A percentile compares a stretch with the other conserved stretches of the same genome.
Conservation (phyloP, 2,888 invertebrate species). For the Eupithecia subfuscata region DNA sequence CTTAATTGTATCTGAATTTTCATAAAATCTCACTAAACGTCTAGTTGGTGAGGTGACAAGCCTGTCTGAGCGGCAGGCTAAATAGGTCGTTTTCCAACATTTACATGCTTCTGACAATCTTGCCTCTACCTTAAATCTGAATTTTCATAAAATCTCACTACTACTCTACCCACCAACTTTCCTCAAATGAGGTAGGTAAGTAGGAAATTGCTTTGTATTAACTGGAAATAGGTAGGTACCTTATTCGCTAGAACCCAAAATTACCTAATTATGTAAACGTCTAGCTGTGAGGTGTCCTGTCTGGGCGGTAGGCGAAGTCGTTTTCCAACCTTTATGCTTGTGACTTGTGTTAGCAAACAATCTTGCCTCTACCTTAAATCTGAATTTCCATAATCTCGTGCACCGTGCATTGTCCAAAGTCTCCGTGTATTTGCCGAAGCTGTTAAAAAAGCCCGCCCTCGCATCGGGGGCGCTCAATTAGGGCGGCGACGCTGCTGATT, state of each 20-base stretch:
- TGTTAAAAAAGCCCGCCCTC: constrained; percentile 82
- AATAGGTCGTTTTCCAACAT: too few relatives aligned
- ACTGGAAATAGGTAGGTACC: not conserved
- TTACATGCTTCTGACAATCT: too few relatives aligned
- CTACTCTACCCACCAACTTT: not conserved
- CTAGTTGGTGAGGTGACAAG: too few relatives aligned
- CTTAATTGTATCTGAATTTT: too few relatives aligned
- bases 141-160: too few relatives aligned
- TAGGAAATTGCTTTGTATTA: not conserved
- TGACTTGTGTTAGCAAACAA: not conserved
- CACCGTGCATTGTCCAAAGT: constrained; percentile 39
- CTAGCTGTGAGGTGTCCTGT: too few relatives aligned
- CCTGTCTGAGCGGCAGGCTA: too few relatives aligned
- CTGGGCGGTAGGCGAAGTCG: too few relatives aligned
- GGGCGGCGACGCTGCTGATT: constrained; percentile 81
- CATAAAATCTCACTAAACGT: too few relatives aligned
- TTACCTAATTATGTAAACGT: too few relatives aligned
- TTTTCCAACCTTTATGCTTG: not conserved
- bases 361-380: not conserved
- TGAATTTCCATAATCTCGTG: constrained; percentile 13
- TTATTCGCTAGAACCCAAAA: too few relatives aligned
- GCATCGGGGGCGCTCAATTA: constrained; percentile 78
- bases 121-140: too few relatives aligned
- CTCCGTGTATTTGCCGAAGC: constrained; percentile 70
- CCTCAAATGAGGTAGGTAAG: not conserved